Conservation (phyloP, 2,797 vertebrate genomes). For the Monodelphis domestica region DNA sequence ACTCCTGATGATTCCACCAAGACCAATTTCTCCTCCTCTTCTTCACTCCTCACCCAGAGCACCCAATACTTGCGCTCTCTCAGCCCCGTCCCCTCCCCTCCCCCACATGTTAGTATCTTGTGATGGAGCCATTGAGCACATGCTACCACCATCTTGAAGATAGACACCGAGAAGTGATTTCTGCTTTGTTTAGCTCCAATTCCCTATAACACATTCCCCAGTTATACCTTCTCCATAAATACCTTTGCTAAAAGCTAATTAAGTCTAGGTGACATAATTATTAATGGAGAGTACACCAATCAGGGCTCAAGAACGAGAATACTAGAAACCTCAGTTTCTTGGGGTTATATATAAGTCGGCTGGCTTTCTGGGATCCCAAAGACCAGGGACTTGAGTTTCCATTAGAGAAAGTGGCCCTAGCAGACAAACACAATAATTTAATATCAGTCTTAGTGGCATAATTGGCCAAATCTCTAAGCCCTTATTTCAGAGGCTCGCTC, state of each 20-base stretch:
- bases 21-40: constrained; percentile 90
- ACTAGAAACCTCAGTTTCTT: not conserved
- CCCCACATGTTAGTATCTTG: not conserved
- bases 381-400: not conserved
- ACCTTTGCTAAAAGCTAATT: not conserved
- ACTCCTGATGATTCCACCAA: constrained; percentile 93
- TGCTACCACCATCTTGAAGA: not conserved
- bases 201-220: not conserved
- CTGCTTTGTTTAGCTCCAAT: not conserved
- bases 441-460: not conserved
- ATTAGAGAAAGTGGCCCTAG: not conserved
- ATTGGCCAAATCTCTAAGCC: not conserved
- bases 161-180: not conserved
- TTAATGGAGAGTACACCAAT: not conserved
- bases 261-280: not conserved
- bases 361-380: not conserved
- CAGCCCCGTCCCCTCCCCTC: not conserved
- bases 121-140: no score
- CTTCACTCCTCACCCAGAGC: no score
- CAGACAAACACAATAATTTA: not conserved
- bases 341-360: not conserved
- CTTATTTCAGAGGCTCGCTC: not conserved
- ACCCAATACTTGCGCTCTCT: no score
- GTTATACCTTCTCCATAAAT: not conserved
- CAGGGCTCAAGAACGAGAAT: not conserved